A percentile compares a stretch with the other conserved stretches of the same genome.
Evolutionary conservation across 2,888 invertebrate species (phyloP).

Genomic region (Cacoxenus indagator): DNA sequence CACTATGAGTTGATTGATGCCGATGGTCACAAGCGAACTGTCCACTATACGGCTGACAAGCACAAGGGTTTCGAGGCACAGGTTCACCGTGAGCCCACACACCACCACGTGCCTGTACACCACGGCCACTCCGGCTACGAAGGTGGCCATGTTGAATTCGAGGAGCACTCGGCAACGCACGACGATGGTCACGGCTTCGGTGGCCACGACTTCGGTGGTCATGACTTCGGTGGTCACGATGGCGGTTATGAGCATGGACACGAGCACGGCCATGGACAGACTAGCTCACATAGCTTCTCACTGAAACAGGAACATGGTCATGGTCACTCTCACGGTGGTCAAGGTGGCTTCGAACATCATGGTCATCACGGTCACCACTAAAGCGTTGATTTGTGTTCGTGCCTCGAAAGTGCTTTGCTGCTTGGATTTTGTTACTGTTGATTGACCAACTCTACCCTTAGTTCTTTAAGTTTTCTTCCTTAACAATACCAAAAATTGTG

Average conservation of each 20-base stretch:
- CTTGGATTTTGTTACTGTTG: conserved; percentile 12
- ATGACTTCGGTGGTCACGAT: conserved; percentile 29
- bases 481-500: conserved; percentile 23
- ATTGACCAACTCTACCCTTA: background rate
- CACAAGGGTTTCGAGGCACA: conserved; percentile 60
- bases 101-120: conserved; percentile 42
- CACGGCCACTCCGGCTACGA: conserved; percentile 53
- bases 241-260: conserved; percentile 33
- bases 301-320: conserved; percentile 53
- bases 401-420: no score
- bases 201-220: conserved; percentile 34
- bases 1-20: conserved; percentile 63
- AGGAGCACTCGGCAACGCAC: conserved; percentile 44
- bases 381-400: background rate
- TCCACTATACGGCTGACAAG: conserved; percentile 61
- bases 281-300: conserved; percentile 47
- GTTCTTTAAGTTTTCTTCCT: background rate
- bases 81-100: conserved; percentile 53
- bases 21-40: conserved; percentile 62
- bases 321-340: conserved; percentile 35
- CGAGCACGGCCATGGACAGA: conserved; percentile 33
- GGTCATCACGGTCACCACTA: conserved; percentile 14
- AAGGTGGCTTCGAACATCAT: conserved; percentile 13
- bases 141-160: conserved; percentile 51
- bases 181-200: conserved; percentile 31